Conservation (phyloP, 2,888 invertebrate genomes). For the Heteropelma amictum region DNA sequence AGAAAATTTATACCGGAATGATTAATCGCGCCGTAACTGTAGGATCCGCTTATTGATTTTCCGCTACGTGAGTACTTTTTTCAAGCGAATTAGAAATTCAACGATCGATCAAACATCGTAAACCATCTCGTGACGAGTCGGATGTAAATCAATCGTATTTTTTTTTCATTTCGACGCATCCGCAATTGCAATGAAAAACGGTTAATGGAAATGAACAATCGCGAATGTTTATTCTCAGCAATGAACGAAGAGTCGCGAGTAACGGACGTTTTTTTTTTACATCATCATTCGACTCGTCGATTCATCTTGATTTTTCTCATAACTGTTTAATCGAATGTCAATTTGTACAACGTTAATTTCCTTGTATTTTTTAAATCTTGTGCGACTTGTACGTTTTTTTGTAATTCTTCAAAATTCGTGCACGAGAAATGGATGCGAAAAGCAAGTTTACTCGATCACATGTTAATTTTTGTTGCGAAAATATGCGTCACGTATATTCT, state of each 20-base stretch:
- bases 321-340: conserved; percentile 45
- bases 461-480: too few species aligned
- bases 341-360: conserved; percentile 27
- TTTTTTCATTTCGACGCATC: not conserved
- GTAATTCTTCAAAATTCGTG: too few species aligned
- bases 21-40: not conserved
- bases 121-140: too few species aligned
- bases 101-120: conserved; percentile 19
- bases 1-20: not conserved
- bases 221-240: conserved; percentile 39
- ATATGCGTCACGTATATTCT: too few species aligned
- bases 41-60: conserved; percentile 8
- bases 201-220: conserved; percentile 31
- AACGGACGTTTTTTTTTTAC: conserved; percentile 39
- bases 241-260: conserved; percentile 39
- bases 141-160: conserved; percentile 41
- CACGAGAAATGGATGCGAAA: too few species aligned
- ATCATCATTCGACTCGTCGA: not conserved
- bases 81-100: conserved; percentile 20
- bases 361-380: too few species aligned
- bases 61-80: not conserved
- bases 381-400: too few species aligned
- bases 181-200: conserved; percentile 22
- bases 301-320: conserved; percentile 22
- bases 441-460: too few species aligned